Evolutionary conservation across 2,888 invertebrate genomes (phyloP), one percentile per base, ranked within the genome.

Genomic region (Nomada ferruginata): DNA sequence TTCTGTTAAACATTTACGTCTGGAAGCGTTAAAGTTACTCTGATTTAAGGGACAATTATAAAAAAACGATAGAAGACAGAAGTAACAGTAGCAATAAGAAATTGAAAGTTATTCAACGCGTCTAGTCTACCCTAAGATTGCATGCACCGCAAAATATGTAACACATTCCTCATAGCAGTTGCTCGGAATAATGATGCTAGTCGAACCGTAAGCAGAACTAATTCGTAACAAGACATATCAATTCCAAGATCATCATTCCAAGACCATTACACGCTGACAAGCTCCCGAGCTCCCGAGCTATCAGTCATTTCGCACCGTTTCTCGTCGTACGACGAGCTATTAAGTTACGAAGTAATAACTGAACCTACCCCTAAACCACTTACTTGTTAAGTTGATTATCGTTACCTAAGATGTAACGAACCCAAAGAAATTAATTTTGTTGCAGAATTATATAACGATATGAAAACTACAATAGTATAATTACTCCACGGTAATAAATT

Each of bases 171-270:
- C 18, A 2, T 13, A 4, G 50, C 20, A 61, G 18, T 71, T 53
- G n/a, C 52, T 1, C 42, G 18, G 15, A 36, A 42, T 11, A 52
- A 44, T 42, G 73, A 59, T 26, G 26, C 50, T 36, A 26, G 7
- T 73, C 47, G 15, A 29, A 18, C 44, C 44, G 60, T 9, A 20
- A 61, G 10, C 44, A 53, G 53, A 60, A 13, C 29, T 44, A 65
- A 44, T 65, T 50, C 20, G 23, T 65, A 65, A 74, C 65, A 65
- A 65, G 52, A 44, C 29, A 53, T 60, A 60, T 73, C 60, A 65
- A 66, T 60, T 53, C n/a, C 44, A 36, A 52, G 59, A 52, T 65
- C 64, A 73, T 60, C 76, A 26, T 26, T 26, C 26, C 26, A 26
- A 26, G 26, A 26, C 26, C 65, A 42, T 65, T 77, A 71, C 15